phyloP scores from a whole-genome alignment of 2,113 vertebrate genomes.

The Sylvietta virens region DNA sequence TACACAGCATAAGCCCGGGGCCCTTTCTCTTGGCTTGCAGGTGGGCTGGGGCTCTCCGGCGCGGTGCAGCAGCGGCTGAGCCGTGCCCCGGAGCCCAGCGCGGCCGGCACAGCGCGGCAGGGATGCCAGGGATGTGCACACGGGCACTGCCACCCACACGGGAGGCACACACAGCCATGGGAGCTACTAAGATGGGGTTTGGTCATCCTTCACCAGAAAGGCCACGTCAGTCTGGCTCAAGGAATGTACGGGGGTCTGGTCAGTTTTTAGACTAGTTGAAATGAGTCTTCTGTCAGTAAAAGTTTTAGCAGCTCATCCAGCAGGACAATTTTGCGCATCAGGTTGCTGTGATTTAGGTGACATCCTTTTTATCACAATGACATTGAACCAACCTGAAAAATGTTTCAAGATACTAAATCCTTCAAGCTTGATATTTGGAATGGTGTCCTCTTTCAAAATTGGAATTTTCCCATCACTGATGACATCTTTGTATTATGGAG shows the following conservation, averaged over 20 bases:
- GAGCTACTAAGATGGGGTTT: not conserved
- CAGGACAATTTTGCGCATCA: constrained; percentile 9
- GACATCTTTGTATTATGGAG: constrained; percentile 42
- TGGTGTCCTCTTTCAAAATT: constrained; percentile 31
- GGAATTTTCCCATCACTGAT: constrained; percentile 29
- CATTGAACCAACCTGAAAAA: constrained; percentile 51
- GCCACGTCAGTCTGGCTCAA: not conserved
- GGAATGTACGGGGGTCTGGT: not conserved
- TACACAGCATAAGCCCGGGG: accelerated
- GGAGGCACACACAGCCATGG: not conserved
- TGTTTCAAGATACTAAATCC: constrained; percentile 55
- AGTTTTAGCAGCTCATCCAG: not conserved
- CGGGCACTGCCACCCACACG: not conserved
- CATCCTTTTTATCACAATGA: constrained; percentile 43
- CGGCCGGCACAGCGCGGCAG: too few species aligned
- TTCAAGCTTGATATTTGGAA: constrained; percentile 55
- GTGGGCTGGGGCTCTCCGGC: not conserved
- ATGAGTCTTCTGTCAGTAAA: not conserved
- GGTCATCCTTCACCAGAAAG: not conserved
- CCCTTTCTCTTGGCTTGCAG: not conserved
- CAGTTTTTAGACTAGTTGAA: not conserved
- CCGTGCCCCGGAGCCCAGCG: not conserved
- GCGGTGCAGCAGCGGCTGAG: not conserved
- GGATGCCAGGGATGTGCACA: not conserved
- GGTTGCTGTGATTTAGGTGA: constrained; percentile 38